Percentiles rank a stretch among this genome's conserved stretches.
phyloP scores from a whole-genome alignment of 1,140 invertebrate genomes.

The Streblospio benedicti region DNA sequence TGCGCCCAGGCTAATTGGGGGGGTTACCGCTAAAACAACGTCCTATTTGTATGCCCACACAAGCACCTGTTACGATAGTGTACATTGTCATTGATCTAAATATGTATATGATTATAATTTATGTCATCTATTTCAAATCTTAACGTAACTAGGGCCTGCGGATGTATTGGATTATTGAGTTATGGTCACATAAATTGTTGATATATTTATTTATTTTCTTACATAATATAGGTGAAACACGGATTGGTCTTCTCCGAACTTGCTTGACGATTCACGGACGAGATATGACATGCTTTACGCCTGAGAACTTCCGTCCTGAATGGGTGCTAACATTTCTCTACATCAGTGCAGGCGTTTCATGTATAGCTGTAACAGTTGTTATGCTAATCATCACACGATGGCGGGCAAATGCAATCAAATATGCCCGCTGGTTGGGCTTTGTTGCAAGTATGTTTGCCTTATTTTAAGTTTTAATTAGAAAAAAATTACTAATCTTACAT shows the following conservation, averaged over 20 bases:
- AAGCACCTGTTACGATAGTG: background rate
- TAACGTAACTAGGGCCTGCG: background rate
- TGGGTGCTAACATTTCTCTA: slow-evolving; percentile 83
- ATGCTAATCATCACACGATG: slow-evolving; percentile 78
- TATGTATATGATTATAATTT: background rate
- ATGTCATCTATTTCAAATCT: background rate
- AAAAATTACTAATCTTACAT: background rate
- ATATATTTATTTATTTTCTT: background rate
- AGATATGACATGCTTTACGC: slow-evolving; percentile 76
- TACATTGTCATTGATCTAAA: background rate
- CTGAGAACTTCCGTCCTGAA: slow-evolving; percentile 68
- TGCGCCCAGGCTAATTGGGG: too few species aligned
- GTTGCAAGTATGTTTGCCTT: slow-evolving; percentile 66
- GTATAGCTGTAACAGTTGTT: slow-evolving; percentile 83
- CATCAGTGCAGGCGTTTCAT: slow-evolving; percentile 85
- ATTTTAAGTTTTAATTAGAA: background rate
- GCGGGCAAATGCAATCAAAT: slow-evolving; percentile 80
- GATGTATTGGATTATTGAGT: background rate
- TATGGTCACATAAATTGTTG: background rate
- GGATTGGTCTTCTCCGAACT: slow-evolving; percentile 83
- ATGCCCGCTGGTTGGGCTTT: slow-evolving; percentile 90
- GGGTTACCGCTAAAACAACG: too few species aligned
- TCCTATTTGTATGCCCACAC: too few species aligned
- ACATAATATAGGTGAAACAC: slow-evolving; percentile 50
- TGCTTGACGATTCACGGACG: slow-evolving; percentile 86